Evolutionary conservation across 2,113 vertebrate genomes (phyloP).

Genomic region (Desmodus rotundus): DNA sequence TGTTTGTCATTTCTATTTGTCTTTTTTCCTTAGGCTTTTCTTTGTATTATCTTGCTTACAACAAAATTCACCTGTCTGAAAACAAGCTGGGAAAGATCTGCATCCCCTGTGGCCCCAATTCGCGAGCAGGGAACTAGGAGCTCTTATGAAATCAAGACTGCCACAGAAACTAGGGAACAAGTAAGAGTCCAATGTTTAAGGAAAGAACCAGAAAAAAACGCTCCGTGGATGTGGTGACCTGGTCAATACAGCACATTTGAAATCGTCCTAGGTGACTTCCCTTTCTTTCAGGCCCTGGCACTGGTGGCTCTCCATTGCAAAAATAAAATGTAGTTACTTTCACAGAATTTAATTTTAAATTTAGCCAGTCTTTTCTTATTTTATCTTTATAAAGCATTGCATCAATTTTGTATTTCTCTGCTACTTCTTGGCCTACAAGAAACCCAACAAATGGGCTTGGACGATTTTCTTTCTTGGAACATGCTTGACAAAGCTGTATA

Average conservation of each 20-base stretch:
- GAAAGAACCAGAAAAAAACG: neutral
- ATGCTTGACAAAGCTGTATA: constrained; percentile 13
- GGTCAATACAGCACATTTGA: neutral
- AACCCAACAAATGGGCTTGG: neutral
- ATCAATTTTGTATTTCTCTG: neutral
- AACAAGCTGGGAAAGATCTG: neutral
- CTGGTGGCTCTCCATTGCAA: neutral
- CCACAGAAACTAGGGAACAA: neutral
- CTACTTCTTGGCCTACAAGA: neutral
- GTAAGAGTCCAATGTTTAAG: neutral
- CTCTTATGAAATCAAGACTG: neutral
- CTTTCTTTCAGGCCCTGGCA: neutral
- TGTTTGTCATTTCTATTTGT: neutral
- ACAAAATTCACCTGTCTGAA: neutral
- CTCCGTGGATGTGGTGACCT: neutral
- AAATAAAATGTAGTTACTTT: neutral
- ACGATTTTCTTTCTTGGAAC: constrained; percentile 12
- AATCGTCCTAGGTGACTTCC: neutral
- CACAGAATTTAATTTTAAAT: neutral
- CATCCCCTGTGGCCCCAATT: neutral
- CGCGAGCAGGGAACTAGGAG: neutral
- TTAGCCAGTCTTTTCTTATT: neutral
- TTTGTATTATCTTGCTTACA: neutral
- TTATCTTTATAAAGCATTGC: neutral
- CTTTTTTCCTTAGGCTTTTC: neutral